Evolutionary conservation across 2,888 invertebrate genomes (phyloP), one percentile per base, ranked within the genome.

Genomic region (Napeogenes inachia): DNA sequence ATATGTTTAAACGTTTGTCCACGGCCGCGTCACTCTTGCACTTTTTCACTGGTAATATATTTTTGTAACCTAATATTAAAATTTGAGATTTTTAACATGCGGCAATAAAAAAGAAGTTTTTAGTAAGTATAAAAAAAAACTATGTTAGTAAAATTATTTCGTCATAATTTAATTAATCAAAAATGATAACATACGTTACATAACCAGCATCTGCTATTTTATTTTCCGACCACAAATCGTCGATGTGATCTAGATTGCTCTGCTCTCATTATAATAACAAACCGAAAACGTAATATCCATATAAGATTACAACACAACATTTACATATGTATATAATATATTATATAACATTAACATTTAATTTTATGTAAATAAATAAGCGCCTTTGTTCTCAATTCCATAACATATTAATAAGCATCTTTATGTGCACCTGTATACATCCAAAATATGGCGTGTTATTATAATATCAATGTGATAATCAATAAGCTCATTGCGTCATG

Each of bases 401-500:
- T 13, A 38, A 12, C 12, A 57, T 57, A 57, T 54, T 13, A 21
- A 54, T 54, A 46, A 54, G 38, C 47, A 54, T 60, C 46, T 32
- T 56, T 57, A 57, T 50, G 46, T 55, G 59, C 64, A 64, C 59
- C 60, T 70, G 65, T 54, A 67, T 63, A 66, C 57, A 56, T 35
- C 10, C 77, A 76, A 68, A 73, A 79, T 74, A 82, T 71, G 80
- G 83, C 35, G 69, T 5, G 50, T 10, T 50, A 30, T 50, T 50
- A 30, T 67, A 59, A 68, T 73, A 75, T 67, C 71, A 68, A 78
- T 77, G 81, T 21, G 21, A 79, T 81, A 81, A 83, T 84, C 80
- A 79, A 80, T 80, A 78, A 78, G 73, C 71, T 73, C 67, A 74
- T 85, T 85, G 80, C 83, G 78, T 87, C 85, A 87, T 75, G 63